These are phyloP conservation scores for Blastobasis lacticolella DNA, from an alignment of 2,888 invertebrate genomes.

Conservation along the genomic window DNA sequence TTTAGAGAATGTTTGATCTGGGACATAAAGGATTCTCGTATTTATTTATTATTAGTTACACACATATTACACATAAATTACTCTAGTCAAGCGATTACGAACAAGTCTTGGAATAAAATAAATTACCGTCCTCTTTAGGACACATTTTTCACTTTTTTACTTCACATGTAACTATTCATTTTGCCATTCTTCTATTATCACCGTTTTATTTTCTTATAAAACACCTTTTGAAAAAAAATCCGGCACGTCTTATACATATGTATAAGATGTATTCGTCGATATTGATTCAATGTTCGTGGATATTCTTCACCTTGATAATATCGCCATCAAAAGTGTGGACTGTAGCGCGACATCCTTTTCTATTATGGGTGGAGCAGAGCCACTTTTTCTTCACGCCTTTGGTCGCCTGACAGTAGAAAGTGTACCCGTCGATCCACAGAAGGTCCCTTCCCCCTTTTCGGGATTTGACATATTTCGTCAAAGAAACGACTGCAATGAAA, in stretches of 20 bases:
- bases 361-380: constrained; percentile 18
- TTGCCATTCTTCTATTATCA: no score
- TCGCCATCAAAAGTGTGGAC: not conserved
- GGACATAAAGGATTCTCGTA: no score
- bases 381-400: constrained; percentile 23
- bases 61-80: no score
- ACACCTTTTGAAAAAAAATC: not conserved
- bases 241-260: not conserved
- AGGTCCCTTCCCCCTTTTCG: constrained; percentile 19
- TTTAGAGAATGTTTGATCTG: no score
- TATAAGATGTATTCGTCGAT: not conserved
- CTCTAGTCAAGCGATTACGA: no score
- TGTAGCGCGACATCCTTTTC: not conserved
- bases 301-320: not conserved
- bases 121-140: no score
- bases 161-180: no score
- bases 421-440: constrained; percentile 22
- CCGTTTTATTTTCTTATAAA: not conserved
- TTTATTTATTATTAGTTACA: no score
- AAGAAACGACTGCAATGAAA: no score
- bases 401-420: constrained; percentile 20
- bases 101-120: no score
- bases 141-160: no score
- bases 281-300: not conserved
- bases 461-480: no score